Evolutionary conservation across 2,797 vertebrate genomes (phyloP).

Genomic region (Cuniculus paca): DNA sequence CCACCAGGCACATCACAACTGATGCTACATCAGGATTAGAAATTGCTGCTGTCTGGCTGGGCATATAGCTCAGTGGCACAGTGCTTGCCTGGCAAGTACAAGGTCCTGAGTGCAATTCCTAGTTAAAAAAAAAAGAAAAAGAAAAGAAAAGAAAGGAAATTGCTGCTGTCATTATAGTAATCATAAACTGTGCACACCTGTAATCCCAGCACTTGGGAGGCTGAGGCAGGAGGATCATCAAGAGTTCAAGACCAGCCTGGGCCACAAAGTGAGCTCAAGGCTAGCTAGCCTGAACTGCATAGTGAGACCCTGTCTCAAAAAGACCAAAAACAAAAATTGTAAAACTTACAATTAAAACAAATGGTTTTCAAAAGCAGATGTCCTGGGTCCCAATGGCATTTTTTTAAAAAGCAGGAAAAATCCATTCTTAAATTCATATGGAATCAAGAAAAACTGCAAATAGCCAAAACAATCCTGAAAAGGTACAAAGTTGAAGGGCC

Average conservation of each 20-base stretch:
- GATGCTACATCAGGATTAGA: background rate
- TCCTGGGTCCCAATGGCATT: background rate
- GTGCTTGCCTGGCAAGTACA: too few species aligned
- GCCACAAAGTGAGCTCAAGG: too few species aligned
- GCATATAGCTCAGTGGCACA: too few species aligned
- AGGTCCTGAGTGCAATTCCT: too few species aligned
- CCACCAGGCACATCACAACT: background rate
- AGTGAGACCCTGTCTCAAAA: too few species aligned
- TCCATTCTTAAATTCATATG: background rate
- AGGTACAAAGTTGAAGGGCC: background rate
- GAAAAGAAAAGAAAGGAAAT: background rate
- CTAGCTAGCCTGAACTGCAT: too few species aligned
- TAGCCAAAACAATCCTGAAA: slow-evolving; percentile 20
- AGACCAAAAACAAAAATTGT: too few species aligned
- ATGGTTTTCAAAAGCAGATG: background rate
- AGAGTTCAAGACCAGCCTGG: too few species aligned
- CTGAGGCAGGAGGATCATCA: too few species aligned
- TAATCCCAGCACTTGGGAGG: too few species aligned
- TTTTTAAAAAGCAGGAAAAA: background rate
- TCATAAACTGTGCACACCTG: too few species aligned
- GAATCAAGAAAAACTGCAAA: background rate
- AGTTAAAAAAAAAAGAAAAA: too few species aligned
- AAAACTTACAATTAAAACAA: slow-evolving; percentile 40
- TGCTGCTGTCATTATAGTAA: background rate
- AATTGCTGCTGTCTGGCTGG: background rate